Evolutionary conservation across 2,113 vertebrate species (phyloP), one percentile per base, ranked within the genome.

Genomic region (Ceratotherium simum): DNA sequence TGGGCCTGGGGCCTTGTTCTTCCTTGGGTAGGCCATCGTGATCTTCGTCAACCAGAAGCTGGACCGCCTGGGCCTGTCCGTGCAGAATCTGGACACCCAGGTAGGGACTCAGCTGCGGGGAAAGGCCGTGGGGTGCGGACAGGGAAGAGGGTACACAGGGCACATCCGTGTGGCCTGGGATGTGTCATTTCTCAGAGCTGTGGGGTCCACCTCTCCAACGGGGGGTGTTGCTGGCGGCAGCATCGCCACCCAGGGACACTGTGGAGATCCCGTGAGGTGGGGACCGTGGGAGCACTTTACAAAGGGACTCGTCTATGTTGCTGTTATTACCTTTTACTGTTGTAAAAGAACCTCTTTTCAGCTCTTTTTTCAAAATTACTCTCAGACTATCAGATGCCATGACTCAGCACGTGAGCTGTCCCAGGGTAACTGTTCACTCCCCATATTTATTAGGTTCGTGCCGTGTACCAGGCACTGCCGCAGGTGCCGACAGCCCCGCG

Each of bases 21-120:
- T 16, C 4, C 56, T 2, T 0, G 14, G 4, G 3, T 6, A 99
- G 99, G 99, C 99, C 25, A 98, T 99, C n/a, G 39, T 99, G 94
- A 98, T 98, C 64, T 99, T 99, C 88, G 99, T 99, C 92, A 99
- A 99, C 98, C 99, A 99, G 98, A 99, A 99, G 8, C 92, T 99
- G 97, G 98, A 96, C 39, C 88, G 97, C 83, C 91, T 99, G 96
- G 99, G 99, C 91, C 97, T 99, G 91, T 99, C 98, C 0, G 99
- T 99, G 98, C 98, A 98, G 60, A 99, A 99, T 87, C 96, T 99
- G 0, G 98, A 99, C 31, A 98, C 98, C 91, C 99, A 99, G 99
- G 99, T 99, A 98, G 33, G 97, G 54, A 4, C 80, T n/a, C 4
- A 0, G 46, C 46, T 2, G 3, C 0, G 1, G 73, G 78, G 65